Percentiles rank a stretch among this genome's conserved stretches.
These are phyloP conservation scores for Furnarius figulus DNA, from an alignment of 2,113 vertebrate species.

Conservation along the genomic window DNA sequence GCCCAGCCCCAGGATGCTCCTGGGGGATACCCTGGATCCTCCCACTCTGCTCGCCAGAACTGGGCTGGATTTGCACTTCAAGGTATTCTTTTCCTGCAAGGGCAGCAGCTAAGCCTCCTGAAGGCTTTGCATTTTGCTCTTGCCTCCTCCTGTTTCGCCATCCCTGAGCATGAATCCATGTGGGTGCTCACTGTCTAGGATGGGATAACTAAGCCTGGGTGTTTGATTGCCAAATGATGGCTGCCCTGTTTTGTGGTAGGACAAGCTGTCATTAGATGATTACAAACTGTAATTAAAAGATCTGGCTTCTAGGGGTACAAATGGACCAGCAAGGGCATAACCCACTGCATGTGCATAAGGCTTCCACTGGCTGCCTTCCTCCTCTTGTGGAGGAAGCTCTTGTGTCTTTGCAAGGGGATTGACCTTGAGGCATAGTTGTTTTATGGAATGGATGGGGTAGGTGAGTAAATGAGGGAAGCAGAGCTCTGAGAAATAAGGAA, in stretches of 20 bases:
- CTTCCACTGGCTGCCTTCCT: background rate
- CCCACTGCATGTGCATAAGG: background rate
- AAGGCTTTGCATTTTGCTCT: background rate
- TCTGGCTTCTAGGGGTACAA: background rate
- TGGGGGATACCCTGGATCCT: background rate
- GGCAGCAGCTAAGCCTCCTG: background rate
- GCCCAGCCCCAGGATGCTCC: background rate
- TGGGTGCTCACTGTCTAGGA: background rate
- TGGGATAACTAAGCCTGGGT: background rate
- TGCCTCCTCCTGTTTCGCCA: background rate
- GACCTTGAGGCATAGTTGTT: background rate
- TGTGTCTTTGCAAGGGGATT: background rate
- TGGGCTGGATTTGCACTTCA: background rate
- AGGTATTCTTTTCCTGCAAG: background rate
- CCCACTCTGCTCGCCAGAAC: background rate
- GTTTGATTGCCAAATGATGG: background rate
- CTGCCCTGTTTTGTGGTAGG: background rate
- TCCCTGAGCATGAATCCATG: fast-evolving
- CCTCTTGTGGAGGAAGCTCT: background rate
- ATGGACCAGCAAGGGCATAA: fast-evolving
- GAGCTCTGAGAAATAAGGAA: background rate
- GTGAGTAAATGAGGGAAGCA: background rate
- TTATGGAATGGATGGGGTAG: background rate
- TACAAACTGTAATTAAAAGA: background rate
- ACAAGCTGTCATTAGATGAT: background rate